Base-by-base conservation (phyloP, 2,797 vertebrate species). In the Sitta carolinensis region DNA sequence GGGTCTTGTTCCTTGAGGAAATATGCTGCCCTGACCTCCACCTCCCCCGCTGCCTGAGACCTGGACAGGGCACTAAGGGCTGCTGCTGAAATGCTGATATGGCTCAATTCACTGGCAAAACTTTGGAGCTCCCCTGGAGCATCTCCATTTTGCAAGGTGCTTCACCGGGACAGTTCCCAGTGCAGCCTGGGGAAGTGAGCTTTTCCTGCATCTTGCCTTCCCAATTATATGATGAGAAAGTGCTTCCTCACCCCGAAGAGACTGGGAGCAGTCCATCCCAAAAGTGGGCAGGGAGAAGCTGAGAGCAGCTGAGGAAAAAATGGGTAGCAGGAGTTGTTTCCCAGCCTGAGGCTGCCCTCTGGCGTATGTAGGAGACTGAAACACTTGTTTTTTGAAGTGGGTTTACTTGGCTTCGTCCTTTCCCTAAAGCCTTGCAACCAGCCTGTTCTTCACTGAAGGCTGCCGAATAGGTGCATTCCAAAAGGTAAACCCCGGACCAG, bases 301-400 rank as follows among this genome's bases (percentile, higher is more conserved):
- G 58, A 61, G 62, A 63, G 34, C 50, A 6, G 50, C 27, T 25
- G 80, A 61, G 47, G 32, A 73, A 73, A 57, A 48, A 73, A 32
- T 7, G 1, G 45, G 62, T n/a, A 42, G 21, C 2, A 0, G 2
- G 7, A 34, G 61, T 16, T 29, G 14, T 90, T 89, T 78, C 58
- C 38, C 67, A 34, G 42, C 48, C 68, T 51, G 54, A 62, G 73
- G 34, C 78, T 87, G 93, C 96, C 96, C 96, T 96, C 96, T 97
- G 86, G 57, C 1, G 96, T 47, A 1, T 13, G 9, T 52, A 54
- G 43, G 29, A 32, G 30, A 26, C 3, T 2, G 7, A 20, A 36
- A 73, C 45, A 22, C 3, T 20, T 57, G 51, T 52, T 69, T 18
- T 29, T 13, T 29, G 16, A 50, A 11, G 11, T 19, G 22, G 2